Base-by-base conservation (phyloP, 2,113 vertebrate genomes). In the Capricornis sumatraensis region DNA sequence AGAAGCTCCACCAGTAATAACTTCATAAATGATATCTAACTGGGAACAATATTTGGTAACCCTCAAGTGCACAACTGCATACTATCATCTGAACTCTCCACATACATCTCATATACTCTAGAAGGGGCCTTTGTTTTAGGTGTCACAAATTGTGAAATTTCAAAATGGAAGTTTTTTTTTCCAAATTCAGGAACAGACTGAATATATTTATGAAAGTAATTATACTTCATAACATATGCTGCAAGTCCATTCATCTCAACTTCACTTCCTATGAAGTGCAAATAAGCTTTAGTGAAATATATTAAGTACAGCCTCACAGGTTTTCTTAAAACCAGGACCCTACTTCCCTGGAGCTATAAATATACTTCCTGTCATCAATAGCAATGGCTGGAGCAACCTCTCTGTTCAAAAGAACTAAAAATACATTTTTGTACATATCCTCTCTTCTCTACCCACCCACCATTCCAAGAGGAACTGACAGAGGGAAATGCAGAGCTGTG, bases 381-480 rank as follows among this genome's bases (percentile, higher is more conserved):
- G 94, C 95, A 96, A 93, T 87, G 79, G 87, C 95, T 95, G 33
- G 50, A 98, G 83, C 87, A 97, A 97, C 28, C 89, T 45, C 82
- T 97, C 88, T 95, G 62, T 96, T 98, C 94, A 97, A 97, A 96
- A 97, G 95, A 96, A 96, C 98, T 97, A 97, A 98, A 98, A 98
- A 98, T 98, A 97, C 52, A 92, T 96, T 96, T 97, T 94, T 93
- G 84, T 97, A 97, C 96, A 97, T 96, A 98, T 96, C 97, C 96
- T 92, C 93, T 93, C 76, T 96, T 92, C 87, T 93, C 91, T 97
- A 95, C 89, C 94, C 95, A 97, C 95, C 95, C 97, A 94, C 81
- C 55, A 96, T 87, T 91, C 83, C 93, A 96, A 96, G 11, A 98
- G 96, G 92, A 97, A 96, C 87, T 62, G 95, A 94, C 95, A 96